These are phyloP conservation scores for Phylloscopus collybita DNA, from an alignment of 2,797 vertebrate species.

Conservation along the genomic window DNA sequence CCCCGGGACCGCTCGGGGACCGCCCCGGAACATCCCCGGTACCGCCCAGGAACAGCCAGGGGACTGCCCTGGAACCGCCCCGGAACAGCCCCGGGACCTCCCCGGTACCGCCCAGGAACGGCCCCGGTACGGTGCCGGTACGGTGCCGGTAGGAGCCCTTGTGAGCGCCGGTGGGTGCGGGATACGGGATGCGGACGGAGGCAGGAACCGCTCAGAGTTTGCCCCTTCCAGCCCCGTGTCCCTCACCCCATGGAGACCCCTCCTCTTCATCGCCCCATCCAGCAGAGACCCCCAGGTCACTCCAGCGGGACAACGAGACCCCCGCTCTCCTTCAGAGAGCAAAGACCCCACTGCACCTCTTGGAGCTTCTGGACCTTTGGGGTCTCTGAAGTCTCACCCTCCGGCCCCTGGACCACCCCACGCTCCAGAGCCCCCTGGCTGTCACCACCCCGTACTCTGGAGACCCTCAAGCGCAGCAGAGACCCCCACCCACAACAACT, in stretches of 20 bases:
- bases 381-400: background rate
- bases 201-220: accelerated
- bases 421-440: background rate
- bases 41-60: too few species aligned
- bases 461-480: background rate
- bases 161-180: background rate
- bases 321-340: background rate
- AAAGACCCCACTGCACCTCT: background rate
- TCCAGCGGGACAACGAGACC: background rate
- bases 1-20: background rate
- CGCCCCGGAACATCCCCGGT: too few species aligned
- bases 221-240: background rate
- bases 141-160: background rate
- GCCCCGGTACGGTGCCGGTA: background rate
- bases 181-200: background rate
- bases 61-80: too few species aligned
- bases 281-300: background rate
- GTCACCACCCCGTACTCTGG: background rate
- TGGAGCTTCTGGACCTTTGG: background rate
- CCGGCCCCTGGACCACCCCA: background rate
- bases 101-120: background rate
- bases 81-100: background rate
- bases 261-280: background rate
- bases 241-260: background rate
- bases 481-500: background rate